Base-by-base conservation (phyloP, 2,113 vertebrate genomes). In the Hassar affinis region DNA sequence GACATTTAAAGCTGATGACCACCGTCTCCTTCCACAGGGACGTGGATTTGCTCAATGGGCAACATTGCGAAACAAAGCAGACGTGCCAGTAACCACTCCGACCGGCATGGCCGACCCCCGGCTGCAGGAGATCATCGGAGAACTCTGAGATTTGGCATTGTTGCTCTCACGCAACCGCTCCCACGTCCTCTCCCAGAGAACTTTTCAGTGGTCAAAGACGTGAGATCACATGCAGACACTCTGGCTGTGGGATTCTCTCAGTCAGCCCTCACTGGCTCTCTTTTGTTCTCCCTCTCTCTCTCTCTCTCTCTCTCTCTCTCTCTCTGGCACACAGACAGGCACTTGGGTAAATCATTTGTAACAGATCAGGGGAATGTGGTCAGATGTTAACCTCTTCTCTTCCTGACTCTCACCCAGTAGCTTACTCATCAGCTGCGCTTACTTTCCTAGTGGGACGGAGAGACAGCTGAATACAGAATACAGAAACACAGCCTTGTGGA, bases 281-380 rank as follows among this genome's bases (percentile, higher is more conserved):
- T 76, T 54, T 76, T 52, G 72, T 76, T 51, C 45, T 33, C n/a
- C 42, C 20, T 47, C 38, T 45, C 22, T 47, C n/a, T n/a, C n/a
- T n/a, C n/a, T n/a, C n/a, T n/a, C n/a, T 30, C 45, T 51, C n/a
- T n/a, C 20, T 33, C n/a, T 17, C 42, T 33, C n/a, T 69, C 20
- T 47, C 38, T 45, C 22, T 47, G 15, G 15, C 45, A 84, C 25
- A 74, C 38, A 57, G 52, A n/a, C 80, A 30, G 52, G 33, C 51
- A 38, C 42, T 75, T 59, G 54, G 18, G 69, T 82, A 57, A 82
- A 57, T 82, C 69, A 33, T 47, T 75, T 82, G 38, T 42, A 84
- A 83, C 90, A 81, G 89, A 84, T 87, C 88, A 90, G 87, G 86
- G 49, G 86, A 75, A 87, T 80, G 86, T 89, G 90, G 89, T 88